Conservation (phyloP, 2,888 invertebrate species). For the Brenthis daphne region DNA sequence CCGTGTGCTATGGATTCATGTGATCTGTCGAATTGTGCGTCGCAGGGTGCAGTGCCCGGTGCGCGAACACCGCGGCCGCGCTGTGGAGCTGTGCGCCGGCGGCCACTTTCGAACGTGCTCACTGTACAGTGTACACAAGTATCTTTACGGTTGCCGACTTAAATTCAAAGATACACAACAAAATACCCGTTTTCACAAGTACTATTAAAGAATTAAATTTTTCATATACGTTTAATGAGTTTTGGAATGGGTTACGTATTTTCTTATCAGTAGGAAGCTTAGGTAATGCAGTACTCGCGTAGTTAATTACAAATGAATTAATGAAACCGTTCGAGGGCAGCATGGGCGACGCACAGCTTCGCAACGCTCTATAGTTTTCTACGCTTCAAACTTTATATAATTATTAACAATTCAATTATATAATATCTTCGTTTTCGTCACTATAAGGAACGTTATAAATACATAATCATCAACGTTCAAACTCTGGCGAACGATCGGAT, state of each 20-base stretch:
- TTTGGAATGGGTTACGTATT: not conserved
- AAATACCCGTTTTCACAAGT: too few relatives aligned
- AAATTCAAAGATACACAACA: too few relatives aligned
- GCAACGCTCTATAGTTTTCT: slow-evolving; percentile 54
- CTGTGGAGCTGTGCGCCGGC: slow-evolving; percentile 33
- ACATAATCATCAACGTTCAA: slow-evolving; percentile 52
- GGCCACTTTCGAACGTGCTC: slow-evolving; percentile 10
- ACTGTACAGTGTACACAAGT: not conserved
- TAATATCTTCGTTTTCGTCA: slow-evolving; percentile 61
- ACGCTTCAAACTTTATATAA: slow-evolving; percentile 63
- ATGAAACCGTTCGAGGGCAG: slow-evolving; percentile 27
- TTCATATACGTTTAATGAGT: too few relatives aligned
- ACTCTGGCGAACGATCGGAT: slow-evolving; percentile 61
- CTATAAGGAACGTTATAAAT: slow-evolving; percentile 66
- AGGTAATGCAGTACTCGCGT: not conserved
- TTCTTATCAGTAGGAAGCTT: not conserved
- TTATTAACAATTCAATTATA: slow-evolving; percentile 68
- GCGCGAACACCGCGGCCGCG: slow-evolving; percentile 23
- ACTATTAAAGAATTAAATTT: too few relatives aligned
- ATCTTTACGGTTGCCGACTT: too few relatives aligned
- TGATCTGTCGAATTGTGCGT: slow-evolving; percentile 70
- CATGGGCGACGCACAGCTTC: slow-evolving; percentile 43
- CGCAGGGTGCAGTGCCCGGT: slow-evolving; percentile 54
- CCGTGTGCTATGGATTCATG: slow-evolving; percentile 72
- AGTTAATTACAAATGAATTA: not conserved